Evolutionary conservation across 2,797 vertebrate species (phyloP).

Genomic region (Helicolenus hilgendorfi): DNA sequence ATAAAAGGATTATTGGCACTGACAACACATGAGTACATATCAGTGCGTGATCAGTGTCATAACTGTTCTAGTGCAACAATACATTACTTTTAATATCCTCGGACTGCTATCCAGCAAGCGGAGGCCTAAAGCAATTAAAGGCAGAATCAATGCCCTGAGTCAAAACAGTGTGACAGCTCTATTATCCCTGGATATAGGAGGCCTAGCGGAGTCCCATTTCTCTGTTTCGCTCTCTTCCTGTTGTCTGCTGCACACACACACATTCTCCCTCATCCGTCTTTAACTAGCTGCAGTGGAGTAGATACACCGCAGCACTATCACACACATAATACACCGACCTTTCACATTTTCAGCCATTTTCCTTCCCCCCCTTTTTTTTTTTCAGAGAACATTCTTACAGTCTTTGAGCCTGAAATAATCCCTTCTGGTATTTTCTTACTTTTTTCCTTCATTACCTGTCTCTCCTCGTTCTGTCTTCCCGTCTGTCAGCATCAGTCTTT

Average conservation of each 20-base stretch:
- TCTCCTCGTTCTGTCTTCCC: slow-evolving; percentile 25
- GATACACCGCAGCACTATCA: slow-evolving; percentile 34
- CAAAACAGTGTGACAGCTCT: slow-evolving; percentile 88
- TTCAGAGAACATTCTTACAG: neutral
- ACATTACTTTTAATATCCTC: slow-evolving; percentile 82
- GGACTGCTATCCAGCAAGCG: slow-evolving; percentile 69
- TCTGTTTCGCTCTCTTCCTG: slow-evolving; percentile 36
- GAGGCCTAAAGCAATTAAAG: slow-evolving; percentile 87
- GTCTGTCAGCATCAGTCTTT: slow-evolving; percentile 59
- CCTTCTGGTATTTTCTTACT: slow-evolving; percentile 29
- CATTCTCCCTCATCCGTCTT: slow-evolving; percentile 35
- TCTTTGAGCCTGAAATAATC: slow-evolving; percentile 50
- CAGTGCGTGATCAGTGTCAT: slow-evolving; percentile 85
- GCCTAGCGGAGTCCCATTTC: slow-evolving; percentile 57
- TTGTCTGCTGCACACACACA: slow-evolving; percentile 1
- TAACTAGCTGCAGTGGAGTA: slow-evolving; percentile 51
- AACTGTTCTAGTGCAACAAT: slow-evolving; percentile 81
- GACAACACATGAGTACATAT: slow-evolving; percentile 82
- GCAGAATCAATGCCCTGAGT: slow-evolving; percentile 86
- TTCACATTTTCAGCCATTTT: slow-evolving; percentile 47
- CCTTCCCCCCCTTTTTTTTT: neutral
- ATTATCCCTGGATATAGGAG: slow-evolving; percentile 83
- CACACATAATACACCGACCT: slow-evolving; percentile 36
- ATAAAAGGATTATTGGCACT: slow-evolving; percentile 83
- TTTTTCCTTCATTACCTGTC: slow-evolving; percentile 50